Evolutionary conservation across 92 coral and sea anemone genomes (phyloP).

Genomic region (Heliopora coerulea): DNA sequence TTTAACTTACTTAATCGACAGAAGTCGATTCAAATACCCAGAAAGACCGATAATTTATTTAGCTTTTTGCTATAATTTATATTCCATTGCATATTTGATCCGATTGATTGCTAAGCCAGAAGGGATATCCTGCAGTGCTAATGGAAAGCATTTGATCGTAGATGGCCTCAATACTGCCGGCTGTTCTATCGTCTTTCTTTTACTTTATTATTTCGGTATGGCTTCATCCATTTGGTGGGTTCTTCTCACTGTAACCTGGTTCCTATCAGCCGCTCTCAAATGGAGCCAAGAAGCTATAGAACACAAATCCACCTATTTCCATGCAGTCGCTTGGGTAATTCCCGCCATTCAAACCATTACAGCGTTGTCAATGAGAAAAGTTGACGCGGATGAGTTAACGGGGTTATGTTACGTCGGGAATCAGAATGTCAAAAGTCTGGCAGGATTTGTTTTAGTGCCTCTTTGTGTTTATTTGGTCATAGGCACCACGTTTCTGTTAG

Average conservation of each 20-base stretch:
- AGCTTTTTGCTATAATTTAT: conserved; percentile 87
- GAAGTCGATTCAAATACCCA: conserved; percentile 91
- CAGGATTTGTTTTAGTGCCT: conserved; percentile 85
- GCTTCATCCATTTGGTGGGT: conserved; percentile 99
- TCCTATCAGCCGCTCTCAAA: conserved; percentile 89
- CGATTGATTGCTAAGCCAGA: conserved; percentile 76
- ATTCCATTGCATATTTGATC: conserved; percentile 80
- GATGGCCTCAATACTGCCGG: conserved; percentile 95
- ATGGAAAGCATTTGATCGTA: conserved; percentile 58
- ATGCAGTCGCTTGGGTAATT: conserved; percentile 87
- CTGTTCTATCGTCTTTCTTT: conserved; percentile 89
- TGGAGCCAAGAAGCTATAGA: conserved; percentile 99
- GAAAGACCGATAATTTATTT: conserved; percentile 94
- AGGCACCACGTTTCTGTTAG: conserved; percentile 86
- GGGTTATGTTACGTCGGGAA: conserved; percentile 94
- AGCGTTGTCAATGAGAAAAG: conserved; percentile 79
- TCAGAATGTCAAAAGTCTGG: conserved; percentile 62
- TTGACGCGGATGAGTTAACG: conserved; percentile 89
- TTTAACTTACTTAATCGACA: conserved; percentile 87
- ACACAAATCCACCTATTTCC: conserved; percentile 86
- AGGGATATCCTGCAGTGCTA: conserved; percentile 75
- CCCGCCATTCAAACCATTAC: conserved; percentile 97
- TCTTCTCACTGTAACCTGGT: conserved; percentile 86
- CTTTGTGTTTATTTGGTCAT: conserved; percentile 75
- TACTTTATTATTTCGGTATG: conserved; percentile 98